These are phyloP conservation scores for Cryptoblepharus egeriae DNA, from an alignment of 2,797 vertebrate genomes.

Conservation along the genomic window DNA sequence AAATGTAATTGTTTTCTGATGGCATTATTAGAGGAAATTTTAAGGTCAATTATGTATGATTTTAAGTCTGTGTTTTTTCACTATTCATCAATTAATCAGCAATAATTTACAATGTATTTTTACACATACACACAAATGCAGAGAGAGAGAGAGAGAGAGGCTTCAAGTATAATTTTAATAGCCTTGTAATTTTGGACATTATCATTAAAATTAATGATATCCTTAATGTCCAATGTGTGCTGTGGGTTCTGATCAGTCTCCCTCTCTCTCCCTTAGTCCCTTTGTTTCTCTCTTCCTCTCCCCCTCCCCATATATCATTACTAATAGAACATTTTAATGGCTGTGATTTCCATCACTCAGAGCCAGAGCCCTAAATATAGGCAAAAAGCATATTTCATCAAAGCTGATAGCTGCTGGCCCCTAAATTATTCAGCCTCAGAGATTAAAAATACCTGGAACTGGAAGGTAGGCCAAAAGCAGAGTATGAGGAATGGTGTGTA, in stretches of 20 bases:
- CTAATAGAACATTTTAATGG: conserved; percentile 80
- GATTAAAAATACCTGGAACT: conserved; percentile 66
- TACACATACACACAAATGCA: not conserved
- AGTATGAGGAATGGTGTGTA: conserved; percentile 61
- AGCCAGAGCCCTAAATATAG: conserved; percentile 76
- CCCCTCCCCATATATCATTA: conserved; percentile 70
- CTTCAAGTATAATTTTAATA: conserved; percentile 72
- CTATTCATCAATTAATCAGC: conserved; percentile 68
- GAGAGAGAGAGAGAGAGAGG: not conserved
- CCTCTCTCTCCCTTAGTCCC: conserved; percentile 38
- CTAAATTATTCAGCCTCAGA: conserved; percentile 79
- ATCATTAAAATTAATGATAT: conserved; percentile 79
- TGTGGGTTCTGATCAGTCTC: conserved; percentile 66
- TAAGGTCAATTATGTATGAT: conserved; percentile 66
- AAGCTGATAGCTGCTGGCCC: conserved; percentile 45
- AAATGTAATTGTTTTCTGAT: conserved; percentile 8
- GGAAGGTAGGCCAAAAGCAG: conserved; percentile 67
- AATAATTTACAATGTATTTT: conserved; percentile 62
- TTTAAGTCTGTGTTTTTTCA: conserved; percentile 63
- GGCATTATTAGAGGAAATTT: conserved; percentile 36
- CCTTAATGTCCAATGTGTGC: conserved; percentile 70
- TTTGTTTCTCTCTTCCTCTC: too few species aligned
- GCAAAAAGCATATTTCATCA: conserved; percentile 73
- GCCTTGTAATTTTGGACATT: conserved; percentile 73
- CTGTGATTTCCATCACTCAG: conserved; percentile 71